These are phyloP conservation scores for Pyxicephalus adspersus DNA, from an alignment of 2,113 vertebrate genomes.

Conservation along the genomic window DNA sequence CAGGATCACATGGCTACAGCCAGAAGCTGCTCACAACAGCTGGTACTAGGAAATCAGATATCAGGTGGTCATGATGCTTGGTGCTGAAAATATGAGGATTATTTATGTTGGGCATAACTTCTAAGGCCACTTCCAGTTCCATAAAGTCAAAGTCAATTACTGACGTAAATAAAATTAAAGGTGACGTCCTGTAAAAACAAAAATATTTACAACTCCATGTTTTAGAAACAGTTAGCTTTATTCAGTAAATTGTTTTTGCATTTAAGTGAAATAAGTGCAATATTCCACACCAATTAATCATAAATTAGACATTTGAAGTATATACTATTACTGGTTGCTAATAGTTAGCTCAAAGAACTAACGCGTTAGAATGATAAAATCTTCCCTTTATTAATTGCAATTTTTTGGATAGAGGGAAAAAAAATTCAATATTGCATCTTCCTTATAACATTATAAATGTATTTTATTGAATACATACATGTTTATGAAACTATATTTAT, in stretches of 20 bases:
- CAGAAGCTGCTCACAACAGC: conserved; percentile 75
- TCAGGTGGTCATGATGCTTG: conserved; percentile 76
- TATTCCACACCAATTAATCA: background rate
- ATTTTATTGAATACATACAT: too few relatives aligned
- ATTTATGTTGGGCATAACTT: conserved; percentile 76
- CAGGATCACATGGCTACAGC: conserved; percentile 76
- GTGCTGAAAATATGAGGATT: conserved; percentile 75
- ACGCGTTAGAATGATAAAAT: too few relatives aligned
- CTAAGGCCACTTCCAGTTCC: conserved; percentile 23
- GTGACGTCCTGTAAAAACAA: background rate
- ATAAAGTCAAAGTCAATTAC: background rate
- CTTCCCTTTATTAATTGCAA: too few relatives aligned
- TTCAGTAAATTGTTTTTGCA: too few relatives aligned
- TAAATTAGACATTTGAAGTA: background rate
- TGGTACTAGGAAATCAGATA: conserved; percentile 76
- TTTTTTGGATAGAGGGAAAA: too few relatives aligned
- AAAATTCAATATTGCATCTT: too few relatives aligned
- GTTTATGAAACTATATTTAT: too few relatives aligned
- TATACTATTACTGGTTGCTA: background rate
- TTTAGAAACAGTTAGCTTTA: too few relatives aligned
- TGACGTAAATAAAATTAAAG: background rate
- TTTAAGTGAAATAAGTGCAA: background rate
- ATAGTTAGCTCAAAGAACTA: too few relatives aligned
- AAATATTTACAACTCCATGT: too few relatives aligned
- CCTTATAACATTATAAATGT: too few relatives aligned